phyloP scores from a whole-genome alignment of 2,888 invertebrate species.

The Troides helena region DNA sequence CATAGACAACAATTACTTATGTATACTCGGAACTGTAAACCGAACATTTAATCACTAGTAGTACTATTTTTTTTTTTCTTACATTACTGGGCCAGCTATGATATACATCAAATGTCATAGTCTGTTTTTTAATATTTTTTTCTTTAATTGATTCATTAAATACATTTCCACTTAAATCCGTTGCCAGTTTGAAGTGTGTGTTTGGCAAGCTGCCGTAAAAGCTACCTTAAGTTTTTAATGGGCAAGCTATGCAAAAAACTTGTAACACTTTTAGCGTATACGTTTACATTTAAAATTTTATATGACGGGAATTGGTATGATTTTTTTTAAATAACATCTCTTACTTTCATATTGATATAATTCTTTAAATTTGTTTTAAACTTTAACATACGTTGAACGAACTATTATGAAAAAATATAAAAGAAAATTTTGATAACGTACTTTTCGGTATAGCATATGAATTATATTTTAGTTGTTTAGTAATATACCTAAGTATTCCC shows the following conservation, averaged over 20 bases:
- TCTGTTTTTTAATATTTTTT: neutral
- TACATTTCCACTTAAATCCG: conserved; percentile 9
- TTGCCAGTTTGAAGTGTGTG: conserved; percentile 23
- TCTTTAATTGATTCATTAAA: conserved; percentile 25
- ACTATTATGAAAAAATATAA: too few relatives aligned
- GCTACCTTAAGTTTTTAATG: conserved; percentile 21
- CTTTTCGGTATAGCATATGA: too few relatives aligned
- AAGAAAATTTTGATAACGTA: too few relatives aligned
- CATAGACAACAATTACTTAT: too few relatives aligned
- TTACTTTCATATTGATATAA: neutral
- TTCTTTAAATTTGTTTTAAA: neutral
- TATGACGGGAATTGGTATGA: neutral
- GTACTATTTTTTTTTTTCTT: neutral
- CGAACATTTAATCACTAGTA: neutral
- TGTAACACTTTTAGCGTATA: conserved; percentile 15
- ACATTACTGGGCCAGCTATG: neutral
- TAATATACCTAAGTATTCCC: neutral
- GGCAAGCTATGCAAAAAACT: conserved; percentile 15
- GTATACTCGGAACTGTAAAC: too few relatives aligned
- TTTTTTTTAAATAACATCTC: neutral
- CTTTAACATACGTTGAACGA: neutral
- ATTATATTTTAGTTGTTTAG: too few relatives aligned
- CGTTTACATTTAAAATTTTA: conserved; percentile 8
- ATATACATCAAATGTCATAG: neutral
- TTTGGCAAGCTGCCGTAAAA: conserved; percentile 26